phyloP scores from a whole-genome alignment of 2,113 vertebrate species.

The Promerops cafer region DNA sequence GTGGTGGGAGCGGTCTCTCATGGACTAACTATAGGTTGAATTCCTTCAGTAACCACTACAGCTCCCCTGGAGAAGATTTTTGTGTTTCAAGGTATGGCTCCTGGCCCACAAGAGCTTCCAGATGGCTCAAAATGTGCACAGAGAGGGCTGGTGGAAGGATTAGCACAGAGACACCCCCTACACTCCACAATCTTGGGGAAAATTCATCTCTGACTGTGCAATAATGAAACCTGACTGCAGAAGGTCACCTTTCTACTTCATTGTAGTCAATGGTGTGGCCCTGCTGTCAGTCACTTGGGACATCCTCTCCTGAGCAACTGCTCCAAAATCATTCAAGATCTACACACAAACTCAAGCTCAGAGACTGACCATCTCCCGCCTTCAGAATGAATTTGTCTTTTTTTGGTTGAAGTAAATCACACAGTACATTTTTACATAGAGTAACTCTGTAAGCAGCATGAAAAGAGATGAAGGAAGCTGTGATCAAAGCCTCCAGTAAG shows the following conservation, averaged over 20 bases:
- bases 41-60: neutral
- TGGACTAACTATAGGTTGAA: neutral
- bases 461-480: neutral
- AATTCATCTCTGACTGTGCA: neutral
- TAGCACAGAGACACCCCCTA: neutral
- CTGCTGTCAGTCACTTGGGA: neutral
- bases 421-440: neutral
- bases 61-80: neutral
- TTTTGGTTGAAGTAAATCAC: neutral
- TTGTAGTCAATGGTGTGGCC: neutral
- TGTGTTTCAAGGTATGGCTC: neutral
- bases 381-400: neutral
- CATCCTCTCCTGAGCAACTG: neutral
- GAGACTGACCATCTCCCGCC: neutral
- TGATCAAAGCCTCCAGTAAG: neutral
- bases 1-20: neutral
- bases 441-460: neutral
- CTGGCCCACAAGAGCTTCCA: neutral
- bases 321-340: neutral
- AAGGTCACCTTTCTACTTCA: neutral
- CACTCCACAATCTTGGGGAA: neutral
- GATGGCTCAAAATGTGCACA: neutral
- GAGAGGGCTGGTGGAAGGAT: neutral
- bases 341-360: neutral
- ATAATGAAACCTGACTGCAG: neutral